phyloP scores from a whole-genome alignment of 2,888 invertebrate genomes.

The Synergus itoensis region DNA sequence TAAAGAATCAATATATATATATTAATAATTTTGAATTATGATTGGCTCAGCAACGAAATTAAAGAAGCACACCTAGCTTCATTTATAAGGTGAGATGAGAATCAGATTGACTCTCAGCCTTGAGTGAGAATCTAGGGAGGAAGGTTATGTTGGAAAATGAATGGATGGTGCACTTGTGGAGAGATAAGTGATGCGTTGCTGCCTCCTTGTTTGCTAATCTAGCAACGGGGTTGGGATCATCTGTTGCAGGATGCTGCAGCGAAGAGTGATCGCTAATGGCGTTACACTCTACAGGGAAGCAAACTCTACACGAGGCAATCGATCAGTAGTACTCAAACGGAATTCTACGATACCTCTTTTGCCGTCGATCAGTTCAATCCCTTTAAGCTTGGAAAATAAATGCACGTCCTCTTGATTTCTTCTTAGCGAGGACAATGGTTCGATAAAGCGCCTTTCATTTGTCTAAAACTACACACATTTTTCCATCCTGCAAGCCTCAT shows the following conservation, averaged over 20 bases:
- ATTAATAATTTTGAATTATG: no score
- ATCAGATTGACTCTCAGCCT: neutral
- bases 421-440: conserved; percentile 3
- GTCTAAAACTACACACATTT: neutral
- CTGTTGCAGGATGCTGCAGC: conserved; percentile 69
- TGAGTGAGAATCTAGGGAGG: neutral
- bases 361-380: conserved; percentile 50
- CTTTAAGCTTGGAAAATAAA: conserved; percentile 67
- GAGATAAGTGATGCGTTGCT: conserved; percentile 67
- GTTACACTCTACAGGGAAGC: conserved; percentile 58
- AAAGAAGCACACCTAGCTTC: neutral
- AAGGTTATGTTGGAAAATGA: conserved; percentile 1
- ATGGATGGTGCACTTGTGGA: conserved; percentile 67
- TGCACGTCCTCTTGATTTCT: conserved; percentile 59
- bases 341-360: conserved; percentile 53
- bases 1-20: neutral
- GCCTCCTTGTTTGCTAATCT: conserved; percentile 71
- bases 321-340: conserved; percentile 65
- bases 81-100: neutral
- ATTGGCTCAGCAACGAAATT: neutral
- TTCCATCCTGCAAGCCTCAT: neutral
- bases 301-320: conserved; percentile 64
- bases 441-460: conserved; percentile 13
- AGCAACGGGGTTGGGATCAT: conserved; percentile 66
- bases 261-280: conserved; percentile 72